These are phyloP conservation scores for Gavia stellata DNA, from an alignment of 2,113 vertebrate species.

Conservation along the genomic window DNA sequence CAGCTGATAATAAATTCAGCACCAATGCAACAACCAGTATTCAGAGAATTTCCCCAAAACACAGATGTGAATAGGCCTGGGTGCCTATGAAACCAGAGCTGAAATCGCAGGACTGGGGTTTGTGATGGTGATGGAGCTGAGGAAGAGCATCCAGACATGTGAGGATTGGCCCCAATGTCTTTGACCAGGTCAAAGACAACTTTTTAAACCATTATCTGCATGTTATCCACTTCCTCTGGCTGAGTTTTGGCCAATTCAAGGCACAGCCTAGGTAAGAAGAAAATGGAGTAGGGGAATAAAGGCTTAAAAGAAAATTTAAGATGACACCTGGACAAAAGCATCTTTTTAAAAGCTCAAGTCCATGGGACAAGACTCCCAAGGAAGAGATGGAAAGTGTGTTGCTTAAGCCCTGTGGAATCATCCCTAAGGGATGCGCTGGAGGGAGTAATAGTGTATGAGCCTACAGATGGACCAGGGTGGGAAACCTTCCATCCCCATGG, in stretches of 20 bases:
- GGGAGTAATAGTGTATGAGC: background rate
- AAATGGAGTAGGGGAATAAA: background rate
- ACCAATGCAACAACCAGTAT: background rate
- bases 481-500: background rate
- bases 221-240: background rate
- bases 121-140: background rate
- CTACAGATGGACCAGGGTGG: background rate
- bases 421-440: background rate
- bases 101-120: background rate
- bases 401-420: background rate
- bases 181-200: background rate
- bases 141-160: background rate
- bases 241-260: background rate
- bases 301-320: background rate
- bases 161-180: background rate
- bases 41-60: background rate
- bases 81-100: background rate
- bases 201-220: background rate
- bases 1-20: background rate
- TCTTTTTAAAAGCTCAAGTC: background rate
- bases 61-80: background rate
- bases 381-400: background rate
- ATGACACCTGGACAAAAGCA: background rate
- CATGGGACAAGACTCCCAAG: background rate
- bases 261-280: background rate